phyloP scores from a whole-genome alignment of 2,113 vertebrate genomes.

The Balaeniceps rex region DNA sequence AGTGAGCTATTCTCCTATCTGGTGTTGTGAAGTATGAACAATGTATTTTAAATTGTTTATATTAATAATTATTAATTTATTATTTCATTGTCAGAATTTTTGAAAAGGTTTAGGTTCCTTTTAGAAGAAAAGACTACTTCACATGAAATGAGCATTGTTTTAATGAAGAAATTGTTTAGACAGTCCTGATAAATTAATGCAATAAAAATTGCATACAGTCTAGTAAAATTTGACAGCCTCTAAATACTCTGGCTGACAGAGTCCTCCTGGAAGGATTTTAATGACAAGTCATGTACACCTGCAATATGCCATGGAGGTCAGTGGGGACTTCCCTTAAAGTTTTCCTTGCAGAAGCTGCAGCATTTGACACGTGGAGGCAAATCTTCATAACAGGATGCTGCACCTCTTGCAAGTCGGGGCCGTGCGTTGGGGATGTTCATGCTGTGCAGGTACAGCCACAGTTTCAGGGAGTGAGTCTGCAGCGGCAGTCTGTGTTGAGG shows the following conservation, averaged over 20 bases:
- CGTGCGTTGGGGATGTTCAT: rapidly evolving
- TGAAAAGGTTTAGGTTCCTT: not conserved
- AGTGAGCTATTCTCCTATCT: not conserved
- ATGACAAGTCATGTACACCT: not conserved
- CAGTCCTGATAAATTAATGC: not conserved
- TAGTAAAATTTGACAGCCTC: not conserved
- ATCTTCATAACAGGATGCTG: not conserved
- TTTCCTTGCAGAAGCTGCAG: not conserved
- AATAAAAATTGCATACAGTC: not conserved
- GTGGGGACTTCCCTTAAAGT: not conserved
- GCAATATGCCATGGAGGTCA: not conserved
- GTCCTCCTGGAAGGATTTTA: not conserved
- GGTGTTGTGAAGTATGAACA: not conserved
- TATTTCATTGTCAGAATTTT: not conserved
- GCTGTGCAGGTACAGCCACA: not conserved
- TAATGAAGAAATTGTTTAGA: not conserved
- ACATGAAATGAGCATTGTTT: not conserved
- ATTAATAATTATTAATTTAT: not conserved
- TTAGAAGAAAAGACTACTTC: not conserved
- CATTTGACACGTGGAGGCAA: not conserved
- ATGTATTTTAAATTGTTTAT: not conserved
- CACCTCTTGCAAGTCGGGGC: rapidly evolving
- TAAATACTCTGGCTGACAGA: not conserved
- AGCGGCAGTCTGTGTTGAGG: not conserved
- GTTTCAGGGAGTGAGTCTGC: not conserved